These are phyloP conservation scores for Natrix natrix DNA, from an alignment of 2,797 vertebrate genomes.

Conservation along the genomic window DNA sequence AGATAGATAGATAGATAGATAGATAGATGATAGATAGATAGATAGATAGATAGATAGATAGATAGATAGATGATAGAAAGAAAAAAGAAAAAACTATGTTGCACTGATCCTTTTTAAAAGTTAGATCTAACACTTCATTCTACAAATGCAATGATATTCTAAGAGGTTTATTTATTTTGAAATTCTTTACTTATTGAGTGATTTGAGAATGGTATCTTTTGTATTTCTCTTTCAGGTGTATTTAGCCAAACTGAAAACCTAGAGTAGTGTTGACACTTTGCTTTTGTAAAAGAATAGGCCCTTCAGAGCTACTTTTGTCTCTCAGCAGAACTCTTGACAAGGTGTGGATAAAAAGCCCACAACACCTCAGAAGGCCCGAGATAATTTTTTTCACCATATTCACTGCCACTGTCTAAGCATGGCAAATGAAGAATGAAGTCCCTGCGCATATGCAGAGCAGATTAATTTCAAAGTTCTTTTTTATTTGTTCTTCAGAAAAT, in stretches of 20 bases:
- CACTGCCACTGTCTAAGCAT: constrained; percentile 58
- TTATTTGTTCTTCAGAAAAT: constrained; percentile 62
- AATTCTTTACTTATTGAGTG: constrained; percentile 36
- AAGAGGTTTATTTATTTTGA: constrained; percentile 16
- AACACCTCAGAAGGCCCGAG: constrained; percentile 59
- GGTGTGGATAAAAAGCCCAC: constrained; percentile 64
- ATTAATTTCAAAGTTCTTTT: constrained; percentile 70
- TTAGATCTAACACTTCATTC: neutral
- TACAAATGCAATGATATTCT: constrained; percentile 27
- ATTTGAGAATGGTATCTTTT: constrained; percentile 38
- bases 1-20: neutral
- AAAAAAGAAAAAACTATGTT: neutral
- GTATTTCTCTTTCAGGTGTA: constrained; percentile 56
- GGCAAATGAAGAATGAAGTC: constrained; percentile 52
- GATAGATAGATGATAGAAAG: neutral
- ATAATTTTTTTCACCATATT: constrained; percentile 68
- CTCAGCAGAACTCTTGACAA: constrained; percentile 72
- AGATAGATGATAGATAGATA: neutral
- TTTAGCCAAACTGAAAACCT: constrained; percentile 66
- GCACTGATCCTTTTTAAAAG: neutral
- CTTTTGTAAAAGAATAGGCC: constrained; percentile 65
- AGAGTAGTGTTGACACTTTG: constrained; percentile 69
- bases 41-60: neutral
- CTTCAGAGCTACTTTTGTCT: constrained; percentile 65
- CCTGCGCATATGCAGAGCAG: constrained; percentile 51